These are phyloP conservation scores for Arothron firmamentum DNA, from an alignment of 2,113 vertebrate genomes.

Conservation along the genomic window DNA sequence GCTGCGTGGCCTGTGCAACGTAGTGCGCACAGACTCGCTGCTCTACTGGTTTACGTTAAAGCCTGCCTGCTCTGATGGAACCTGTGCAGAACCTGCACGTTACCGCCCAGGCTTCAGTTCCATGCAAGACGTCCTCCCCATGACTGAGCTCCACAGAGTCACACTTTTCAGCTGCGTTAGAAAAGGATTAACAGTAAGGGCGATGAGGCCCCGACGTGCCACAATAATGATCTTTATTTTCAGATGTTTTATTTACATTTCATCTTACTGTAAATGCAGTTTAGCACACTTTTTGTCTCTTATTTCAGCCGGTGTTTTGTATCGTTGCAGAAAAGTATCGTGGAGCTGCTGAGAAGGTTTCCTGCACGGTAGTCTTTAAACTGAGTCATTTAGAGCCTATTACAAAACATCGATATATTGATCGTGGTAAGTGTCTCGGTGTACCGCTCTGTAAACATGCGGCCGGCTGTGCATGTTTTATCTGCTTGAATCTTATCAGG, in stretches of 20 bases:
- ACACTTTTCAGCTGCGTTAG: neutral
- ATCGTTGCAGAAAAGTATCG: conserved; percentile 26
- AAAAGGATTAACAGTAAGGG: neutral
- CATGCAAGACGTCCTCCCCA: conserved; percentile 14
- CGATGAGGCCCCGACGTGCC: neutral
- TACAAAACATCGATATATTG: conserved; percentile 73
- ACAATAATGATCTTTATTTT: neutral
- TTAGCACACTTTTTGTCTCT: neutral
- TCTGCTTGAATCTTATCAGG: conserved; percentile 66
- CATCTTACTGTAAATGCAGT: neutral
- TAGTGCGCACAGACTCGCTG: conserved; percentile 30
- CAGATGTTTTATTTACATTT: neutral
- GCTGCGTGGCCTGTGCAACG: conserved; percentile 15
- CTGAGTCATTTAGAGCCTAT: conserved; percentile 72
- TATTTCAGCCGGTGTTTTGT: conserved; percentile 9
- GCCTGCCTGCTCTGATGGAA: conserved; percentile 44
- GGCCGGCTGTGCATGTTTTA: conserved; percentile 59
- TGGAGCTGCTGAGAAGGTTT: conserved; percentile 41
- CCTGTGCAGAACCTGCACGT: conserved; percentile 9
- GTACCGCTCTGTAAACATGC: conserved; percentile 69
- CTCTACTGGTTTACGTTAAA: conserved; percentile 54
- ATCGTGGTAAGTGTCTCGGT: conserved; percentile 65
- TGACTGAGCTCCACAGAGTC: neutral
- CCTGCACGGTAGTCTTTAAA: conserved; percentile 58
- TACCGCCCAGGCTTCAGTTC: conserved; percentile 21